Base-by-base conservation (phyloP, 2,888 invertebrate genomes). In the Catocala sponsa region DNA sequence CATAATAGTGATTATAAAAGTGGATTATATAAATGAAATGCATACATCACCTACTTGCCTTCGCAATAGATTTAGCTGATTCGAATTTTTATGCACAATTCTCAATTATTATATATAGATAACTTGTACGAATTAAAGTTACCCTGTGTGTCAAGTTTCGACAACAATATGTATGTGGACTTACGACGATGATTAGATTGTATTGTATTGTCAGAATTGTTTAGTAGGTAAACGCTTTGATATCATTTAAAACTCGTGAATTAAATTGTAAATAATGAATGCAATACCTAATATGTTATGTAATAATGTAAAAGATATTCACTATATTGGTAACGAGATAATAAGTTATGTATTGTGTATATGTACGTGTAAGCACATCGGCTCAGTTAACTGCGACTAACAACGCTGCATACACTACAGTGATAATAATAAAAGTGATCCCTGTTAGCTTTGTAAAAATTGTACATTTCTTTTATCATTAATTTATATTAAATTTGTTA, bases 401-500 rank as follows among this genome's bases (percentile, higher is more conserved):
- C 81, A 80, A 78, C 25, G 25, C 82, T 81, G 81, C 86, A 74
- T 82, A 85, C 78, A 80, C 78, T 81, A 81, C 88, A 89, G 93
- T 92, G 93, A 93, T 92, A 91, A 89, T 86, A 83, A 83, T 86
- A 81, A 88, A 86, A 64, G 92, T 92, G 93, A 91, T 93, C 88
- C 85, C 87, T 85, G 87, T 79, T 90, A 91, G 88, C 89, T 90
- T 89, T 93, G 92, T 94, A 93, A 89, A 92, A 93, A 91, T 82
- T 94, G 93, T 94, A 94, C 88, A 94, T 94, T 94, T 90, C 89
- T 89, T 90, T 91, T 91, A 93, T 85, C 79, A 88, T 92, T 94
- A 93, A 94, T 93, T 94, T 94, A 94, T 94, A 93, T 92, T 91
- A 91, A 91, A 93, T 92, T 94, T 94, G 94, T 94, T 94, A 94